A percentile compares a stretch with the other conserved stretches of the same genome.
These are phyloP conservation scores for Steinernema carpocapsae DNA, from an alignment of 2,888 invertebrate species.

Conservation along the genomic window DNA sequence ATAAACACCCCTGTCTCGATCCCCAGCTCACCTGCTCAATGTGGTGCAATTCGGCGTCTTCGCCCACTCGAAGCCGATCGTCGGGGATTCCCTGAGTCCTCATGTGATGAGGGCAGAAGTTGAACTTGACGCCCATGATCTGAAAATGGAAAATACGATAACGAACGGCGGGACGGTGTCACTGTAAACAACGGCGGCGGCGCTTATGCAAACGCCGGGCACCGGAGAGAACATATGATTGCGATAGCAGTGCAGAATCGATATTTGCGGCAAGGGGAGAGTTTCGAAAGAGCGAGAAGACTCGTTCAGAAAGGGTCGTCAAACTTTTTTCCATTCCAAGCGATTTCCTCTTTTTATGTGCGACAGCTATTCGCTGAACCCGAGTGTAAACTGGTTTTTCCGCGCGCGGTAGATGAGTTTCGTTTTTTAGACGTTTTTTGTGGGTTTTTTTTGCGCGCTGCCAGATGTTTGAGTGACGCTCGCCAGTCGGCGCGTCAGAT, in stretches of 20 bases:
- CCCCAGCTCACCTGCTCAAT: neutral
- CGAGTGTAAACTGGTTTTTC: no score
- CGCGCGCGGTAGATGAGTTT: no score
- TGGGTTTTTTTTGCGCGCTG: no score
- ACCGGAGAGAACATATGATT: conserved; percentile 19
- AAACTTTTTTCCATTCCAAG: conserved; percentile 8
- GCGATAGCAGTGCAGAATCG: conserved; percentile 7
- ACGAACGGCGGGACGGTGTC: neutral
- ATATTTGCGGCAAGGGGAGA: conserved; percentile 7
- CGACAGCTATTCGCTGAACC: no score
- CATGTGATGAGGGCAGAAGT: neutral
- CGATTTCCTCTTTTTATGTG: neutral
- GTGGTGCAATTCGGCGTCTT: conserved; percentile 20
- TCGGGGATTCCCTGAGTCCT: conserved; percentile 17
- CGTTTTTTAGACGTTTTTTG: no score
- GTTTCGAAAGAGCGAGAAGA: conserved; percentile 9
- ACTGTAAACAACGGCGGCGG: neutral
- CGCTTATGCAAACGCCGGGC: conserved; percentile 6
- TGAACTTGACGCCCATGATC: conserved; percentile 18
- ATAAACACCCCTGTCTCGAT: no score
- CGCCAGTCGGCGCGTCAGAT: no score
- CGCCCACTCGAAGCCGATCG: conserved; percentile 15
- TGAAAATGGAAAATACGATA: neutral
- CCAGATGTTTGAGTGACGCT: no score
- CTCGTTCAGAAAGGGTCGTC: conserved; percentile 6